These are phyloP conservation scores for Microplitis mediator DNA, from an alignment of 1,140 invertebrate genomes.

Conservation along the genomic window DNA sequence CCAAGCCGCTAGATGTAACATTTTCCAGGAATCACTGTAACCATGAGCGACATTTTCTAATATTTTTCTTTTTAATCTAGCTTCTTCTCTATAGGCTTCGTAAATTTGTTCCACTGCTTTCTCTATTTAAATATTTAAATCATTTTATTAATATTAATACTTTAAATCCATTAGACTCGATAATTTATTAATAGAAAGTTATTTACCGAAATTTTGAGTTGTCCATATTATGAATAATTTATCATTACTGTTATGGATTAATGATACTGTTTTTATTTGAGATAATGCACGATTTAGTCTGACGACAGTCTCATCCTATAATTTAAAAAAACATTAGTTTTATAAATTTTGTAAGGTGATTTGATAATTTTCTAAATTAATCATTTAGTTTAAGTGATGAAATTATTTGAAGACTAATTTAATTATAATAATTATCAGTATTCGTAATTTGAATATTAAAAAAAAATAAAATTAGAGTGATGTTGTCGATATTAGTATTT, in stretches of 20 bases:
- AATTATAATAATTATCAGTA: too few relatives aligned
- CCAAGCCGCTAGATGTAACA: conserved; percentile 49
- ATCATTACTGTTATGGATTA: conserved; percentile 30
- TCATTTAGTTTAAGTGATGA: too few relatives aligned
- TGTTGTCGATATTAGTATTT: too few relatives aligned
- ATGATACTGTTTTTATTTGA: conserved; percentile 36
- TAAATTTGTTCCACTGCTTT: conserved; percentile 39
- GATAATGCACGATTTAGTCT: conserved; percentile 37
- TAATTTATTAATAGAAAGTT: background rate
- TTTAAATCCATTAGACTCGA: background rate
- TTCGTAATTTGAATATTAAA: too few relatives aligned
- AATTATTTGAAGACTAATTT: too few relatives aligned
- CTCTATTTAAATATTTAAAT: conserved; percentile 31
- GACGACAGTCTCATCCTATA: conserved; percentile 42
- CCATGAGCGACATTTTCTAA: conserved; percentile 49
- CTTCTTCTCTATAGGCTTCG: conserved; percentile 41
- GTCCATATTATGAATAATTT: conserved; percentile 49
- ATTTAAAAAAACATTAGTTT: conserved; percentile 10
- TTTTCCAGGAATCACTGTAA: conserved; percentile 41
- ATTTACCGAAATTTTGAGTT: conserved; percentile 43
- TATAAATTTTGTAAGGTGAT: too few relatives aligned
- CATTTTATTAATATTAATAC: background rate
- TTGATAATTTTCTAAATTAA: too few relatives aligned
- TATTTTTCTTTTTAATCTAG: conserved; percentile 40
- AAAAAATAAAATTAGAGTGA: too few relatives aligned